Base-by-base conservation (phyloP, 2,797 vertebrate species). In the Phrynocephalus vlangalii region DNA sequence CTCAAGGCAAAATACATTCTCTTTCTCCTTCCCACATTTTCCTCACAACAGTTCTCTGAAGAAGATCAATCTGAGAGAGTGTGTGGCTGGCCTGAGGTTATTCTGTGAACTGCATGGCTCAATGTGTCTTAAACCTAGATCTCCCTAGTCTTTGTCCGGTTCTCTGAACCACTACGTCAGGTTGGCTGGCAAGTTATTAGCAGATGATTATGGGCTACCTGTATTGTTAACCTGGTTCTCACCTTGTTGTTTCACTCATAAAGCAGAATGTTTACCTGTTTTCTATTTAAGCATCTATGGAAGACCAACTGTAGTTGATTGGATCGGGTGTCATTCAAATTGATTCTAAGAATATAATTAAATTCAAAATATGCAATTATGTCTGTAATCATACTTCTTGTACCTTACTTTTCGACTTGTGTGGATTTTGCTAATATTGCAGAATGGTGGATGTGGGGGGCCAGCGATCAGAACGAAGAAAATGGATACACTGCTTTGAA, bases 401-500 rank as follows among this genome's bases (percentile, higher is more conserved):
- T 52, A 16, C n/a, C 89, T 84, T 93, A 16, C 77, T 85, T 92
- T 22, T 91, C 30, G 63, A 93, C 50, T 85, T 96, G 79, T 94
- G 66, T 85, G 24, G 76, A 50, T 95, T 86, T 93, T 93, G 85
- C 93, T 96, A 86, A 92, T 92, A 44, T 94, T 95, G 70, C 97
- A 99, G 98, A 97, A 99, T 99, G 98, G 98, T 99, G 94, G 98
- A 99, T 92, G 98, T 99, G 30, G 98, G 98, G 85, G 98, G 98
- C 92, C 98, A 99, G 89, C 97, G 98, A 95, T 99, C 98, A n/a
- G 98, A 99, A 95, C 97, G 98, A 97, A 98, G 98, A 96, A 99
- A 99, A 97, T 99, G 98, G 98, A 99, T 99, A 96, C 98, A 99
- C 96, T 99, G 98, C 96, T 99, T 99, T 95, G 98, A 99, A 97